Evolutionary conservation across 2,113 vertebrate genomes (phyloP), one percentile per base, ranked within the genome.

Genomic region (Rhabdornis inornatus): DNA sequence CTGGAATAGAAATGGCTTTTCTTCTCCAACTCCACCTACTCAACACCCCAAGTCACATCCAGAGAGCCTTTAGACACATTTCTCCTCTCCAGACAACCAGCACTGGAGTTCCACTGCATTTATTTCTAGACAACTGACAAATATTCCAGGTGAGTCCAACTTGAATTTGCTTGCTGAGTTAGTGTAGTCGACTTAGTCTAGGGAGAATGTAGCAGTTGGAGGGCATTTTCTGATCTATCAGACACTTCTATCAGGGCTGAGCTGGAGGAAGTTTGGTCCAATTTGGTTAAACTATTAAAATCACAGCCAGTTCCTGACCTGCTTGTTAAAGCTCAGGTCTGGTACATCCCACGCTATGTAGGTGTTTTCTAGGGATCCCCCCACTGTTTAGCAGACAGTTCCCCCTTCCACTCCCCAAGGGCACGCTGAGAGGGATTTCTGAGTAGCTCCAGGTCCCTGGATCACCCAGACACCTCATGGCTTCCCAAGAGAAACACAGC

Each of bases 1-100:
- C 69, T 94, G 85, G 44, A 86, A 27, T 87, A 83, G 64, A 81
- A 95, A 89, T 92, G 49, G 53, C 50, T 95, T 94, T 92, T 75
- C 70, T 90, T 70, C 33, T 83, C 70, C 47, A 47, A 52, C 39
- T 90, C 82, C 33, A n/a, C 37, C 84, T 88, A 59, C 42, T 81
- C 86, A 78, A n/a, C 44, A 15, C 52, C 93, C 39, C 11, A 3
- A 92, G n/a, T 53, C 22, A 23, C 10, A 86, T 89, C 56, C 80
- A 94, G 86, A 56, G 64, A 71, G 33, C 40, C n/a, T 87, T 81
- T 49, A 59, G 25, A 77, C 24, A 47, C 64, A 16, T 49, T 47
- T 89, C 33, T 86, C 31, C 72, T 39, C 22, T 75, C 69, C 27
- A 53, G 39, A 15, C 37, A 66, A 70, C 42, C 65, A 75, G 35